Evolutionary conservation across 1,140 invertebrate genomes (phyloP), one percentile per base, ranked within the genome.

Genomic region (Drosophila ogumai): DNA sequence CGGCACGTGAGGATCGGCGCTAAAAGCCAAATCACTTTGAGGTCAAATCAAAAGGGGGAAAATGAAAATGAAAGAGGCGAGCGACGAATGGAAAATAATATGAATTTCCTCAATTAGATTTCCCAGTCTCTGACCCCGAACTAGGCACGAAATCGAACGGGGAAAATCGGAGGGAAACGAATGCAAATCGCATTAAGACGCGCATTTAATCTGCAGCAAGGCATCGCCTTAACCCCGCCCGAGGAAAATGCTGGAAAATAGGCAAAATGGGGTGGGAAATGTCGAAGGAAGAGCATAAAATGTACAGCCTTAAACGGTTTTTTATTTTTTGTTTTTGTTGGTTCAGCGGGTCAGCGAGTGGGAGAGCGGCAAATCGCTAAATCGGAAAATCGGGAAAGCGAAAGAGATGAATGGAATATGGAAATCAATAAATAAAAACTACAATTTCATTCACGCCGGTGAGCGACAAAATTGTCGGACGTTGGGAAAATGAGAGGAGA

Each of bases 41-140:
- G 66, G 66, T 69, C 38, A 55, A 54, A 49, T 66, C 38, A 38
- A 54, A 54, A 38, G 38, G 31, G 47, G 63, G 32, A 69, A 67
- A 69, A 68, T 69, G 63, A 68, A 69, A 69, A 69, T 66, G 61
- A 67, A 67, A 66, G 61, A 68, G 66, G 38, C 36, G 38, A 67
- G 46, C 63, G 66, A 32, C 66, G 61, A 34, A 47, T 68, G 63
- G 25, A 80, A 75, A 73, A 75, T 75, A 81, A 76, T 81, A 84
- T 77, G 66, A 85, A 80, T 84, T 84, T 84, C 81, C 81, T 84
- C 81, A 84, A 84, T 85, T 85, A 84, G 76, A 67, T 75, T 84
- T 80, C 60, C 41, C 44, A 71, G 50, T 46, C 75, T 61, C 59
- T 69, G 66, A 69, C 66, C 66, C 66, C 66, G 43, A 55, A 44